A percentile compares a stretch with the other conserved stretches of the same genome.
These are phyloP conservation scores for Mantis religiosa DNA, from an alignment of 2,888 invertebrate genomes.

Conservation along the genomic window DNA sequence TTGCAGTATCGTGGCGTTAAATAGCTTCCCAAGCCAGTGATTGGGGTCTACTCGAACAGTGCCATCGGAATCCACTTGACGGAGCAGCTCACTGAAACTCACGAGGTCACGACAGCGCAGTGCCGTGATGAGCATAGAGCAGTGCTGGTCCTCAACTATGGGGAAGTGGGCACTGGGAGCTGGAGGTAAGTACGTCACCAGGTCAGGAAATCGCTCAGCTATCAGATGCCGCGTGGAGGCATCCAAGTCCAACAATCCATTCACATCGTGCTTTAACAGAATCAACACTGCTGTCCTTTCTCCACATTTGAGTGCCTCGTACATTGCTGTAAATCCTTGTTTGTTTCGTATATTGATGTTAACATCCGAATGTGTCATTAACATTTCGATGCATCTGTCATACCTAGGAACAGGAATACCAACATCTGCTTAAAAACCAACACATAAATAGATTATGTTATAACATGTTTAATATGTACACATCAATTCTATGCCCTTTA, in stretches of 20 bases:
- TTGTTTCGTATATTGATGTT: slow-evolving; percentile 39
- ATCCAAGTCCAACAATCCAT: slow-evolving; percentile 7
- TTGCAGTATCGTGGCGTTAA: slow-evolving; percentile 58
- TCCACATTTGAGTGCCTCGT: slow-evolving; percentile 36
- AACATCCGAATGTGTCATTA: slow-evolving; percentile 38
- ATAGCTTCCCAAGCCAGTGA: slow-evolving; percentile 53
- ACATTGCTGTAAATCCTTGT: slow-evolving; percentile 41
- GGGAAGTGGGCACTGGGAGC: not conserved
- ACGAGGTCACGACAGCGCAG: slow-evolving; percentile 1
- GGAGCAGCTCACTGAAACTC: slow-evolving; percentile 3
- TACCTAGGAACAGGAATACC: not conserved
- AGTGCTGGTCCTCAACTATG: not conserved
- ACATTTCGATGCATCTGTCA: slow-evolving; percentile 33
- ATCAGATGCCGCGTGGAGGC: not conserved
- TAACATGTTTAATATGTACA: no score
- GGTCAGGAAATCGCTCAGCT: slow-evolving; percentile 1
- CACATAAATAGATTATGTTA: no score
- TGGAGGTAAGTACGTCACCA: not conserved
- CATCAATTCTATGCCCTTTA: no score
- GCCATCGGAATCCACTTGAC: slow-evolving; percentile 1
- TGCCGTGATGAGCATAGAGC: not conserved
- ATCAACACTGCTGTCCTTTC: not conserved
- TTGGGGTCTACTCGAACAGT: slow-evolving; percentile 47
- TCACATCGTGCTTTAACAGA: not conserved
- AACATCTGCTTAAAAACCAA: no score